Evolutionary conservation across 2,797 vertebrate species (phyloP), one percentile per base, ranked within the genome.

Genomic region (Sebastes oblongus): DNA sequence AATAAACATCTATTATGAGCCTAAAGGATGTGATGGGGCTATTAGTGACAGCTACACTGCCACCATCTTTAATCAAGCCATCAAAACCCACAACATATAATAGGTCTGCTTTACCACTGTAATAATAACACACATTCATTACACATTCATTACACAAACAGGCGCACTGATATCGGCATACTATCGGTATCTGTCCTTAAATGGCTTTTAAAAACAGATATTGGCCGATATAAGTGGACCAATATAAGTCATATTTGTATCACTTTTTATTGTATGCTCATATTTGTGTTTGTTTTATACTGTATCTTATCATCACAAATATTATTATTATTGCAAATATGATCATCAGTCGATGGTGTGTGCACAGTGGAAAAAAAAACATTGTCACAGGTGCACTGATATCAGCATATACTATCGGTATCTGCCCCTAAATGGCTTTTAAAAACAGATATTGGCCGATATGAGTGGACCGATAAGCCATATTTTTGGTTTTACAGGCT

Each of bases 61-160:
- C 68, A n/a, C 82, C 78, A 77, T 73, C 52, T 55, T 77, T 66
- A 13, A 16, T 42, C 32, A n/a, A 59, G 70, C n/a, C 39, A 50
- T 66, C 52, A 64, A 8, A 54, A 32, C 56, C 25, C 36, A 71
- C 6, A 42, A 20, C 68, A 73, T 0, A 27, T 18, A 18, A 22
- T 22, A 3, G 27, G 8, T 54, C n/a, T 42, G 58, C 5, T 54
- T 42, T 14, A 4, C 12, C 27, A 4, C 6, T 18, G 9, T 6
- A 30, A 25, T 16, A 25, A 39, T 5, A 29, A 25, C 13, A 25
- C 36, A 50, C 8, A 24, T 29, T 6, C 30, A 59, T 50, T 18
- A 16, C 27, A 36, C 7, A 34, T 24, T 36, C 18, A 67, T 36
- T 42, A 18, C 29, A 42, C 36, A 6, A n/a, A 59, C 58, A 69